Conservation (phyloP, 2,113 vertebrate species). For the Pica pica region DNA sequence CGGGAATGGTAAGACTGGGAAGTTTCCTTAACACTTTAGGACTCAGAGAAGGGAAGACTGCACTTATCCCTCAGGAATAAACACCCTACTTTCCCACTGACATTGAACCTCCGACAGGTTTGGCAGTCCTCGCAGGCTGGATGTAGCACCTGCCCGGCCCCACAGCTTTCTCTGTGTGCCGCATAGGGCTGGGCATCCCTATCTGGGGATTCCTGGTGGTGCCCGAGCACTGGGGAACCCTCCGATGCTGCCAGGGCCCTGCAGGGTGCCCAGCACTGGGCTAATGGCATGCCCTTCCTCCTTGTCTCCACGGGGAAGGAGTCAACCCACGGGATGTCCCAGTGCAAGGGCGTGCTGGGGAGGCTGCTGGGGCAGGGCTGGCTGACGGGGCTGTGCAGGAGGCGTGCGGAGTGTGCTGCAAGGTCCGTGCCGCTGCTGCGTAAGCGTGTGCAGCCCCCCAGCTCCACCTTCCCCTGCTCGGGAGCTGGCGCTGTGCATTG, state of each 20-base stretch:
- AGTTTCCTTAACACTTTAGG: background rate
- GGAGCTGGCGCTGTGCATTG: fast-evolving
- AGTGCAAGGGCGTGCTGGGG: background rate
- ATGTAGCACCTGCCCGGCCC: fast-evolving
- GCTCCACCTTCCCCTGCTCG: background rate
- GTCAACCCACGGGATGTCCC: fast-evolving
- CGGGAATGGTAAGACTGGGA: background rate
- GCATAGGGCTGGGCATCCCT: fast-evolving
- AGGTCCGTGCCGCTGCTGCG: fast-evolving
- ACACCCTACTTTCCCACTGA: background rate
- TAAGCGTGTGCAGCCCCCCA: fast-evolving
- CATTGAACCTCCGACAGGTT: background rate
- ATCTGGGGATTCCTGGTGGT: fast-evolving
- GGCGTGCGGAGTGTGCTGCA: fast-evolving
- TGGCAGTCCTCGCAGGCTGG: background rate
- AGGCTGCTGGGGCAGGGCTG: background rate
- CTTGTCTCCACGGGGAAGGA: fast-evolving
- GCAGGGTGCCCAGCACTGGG: fast-evolving
- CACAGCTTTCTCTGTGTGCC: no score
- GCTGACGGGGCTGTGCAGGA: background rate
- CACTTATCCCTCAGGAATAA: background rate
- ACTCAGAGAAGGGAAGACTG: background rate
- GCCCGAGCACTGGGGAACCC: background rate
- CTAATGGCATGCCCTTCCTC: fast-evolving
- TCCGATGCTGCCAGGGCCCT: fast-evolving